Evolutionary conservation across 2,888 invertebrate species (phyloP).

Genomic region (Phyllotreta cruciferae): DNA sequence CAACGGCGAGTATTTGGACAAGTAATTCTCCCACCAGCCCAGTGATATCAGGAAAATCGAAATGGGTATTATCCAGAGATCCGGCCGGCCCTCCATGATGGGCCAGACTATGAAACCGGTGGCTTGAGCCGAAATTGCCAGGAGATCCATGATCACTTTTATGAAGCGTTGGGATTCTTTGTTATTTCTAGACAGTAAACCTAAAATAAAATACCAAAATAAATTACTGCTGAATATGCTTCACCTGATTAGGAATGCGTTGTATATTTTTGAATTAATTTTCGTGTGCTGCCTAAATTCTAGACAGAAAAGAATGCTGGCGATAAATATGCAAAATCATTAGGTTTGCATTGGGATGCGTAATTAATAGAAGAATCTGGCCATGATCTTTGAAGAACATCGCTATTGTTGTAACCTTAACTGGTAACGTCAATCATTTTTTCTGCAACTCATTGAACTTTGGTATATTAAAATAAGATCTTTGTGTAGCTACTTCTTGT

Average conservation of each 20-base stretch:
- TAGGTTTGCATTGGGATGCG: too few relatives aligned
- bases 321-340: too few relatives aligned
- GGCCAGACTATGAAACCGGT: slow-evolving; percentile 94
- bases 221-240: background rate
- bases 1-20: slow-evolving; percentile 84
- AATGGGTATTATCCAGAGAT: slow-evolving; percentile 86
- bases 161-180: slow-evolving; percentile 80
- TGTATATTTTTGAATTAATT: background rate
- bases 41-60: slow-evolving; percentile 82
- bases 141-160: slow-evolving; percentile 82
- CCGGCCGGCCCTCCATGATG: slow-evolving; percentile 76
- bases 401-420: too few relatives aligned
- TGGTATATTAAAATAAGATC: too few relatives aligned
- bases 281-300: background rate
- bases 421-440: too few relatives aligned
- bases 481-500: background rate
- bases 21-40: slow-evolving; percentile 99
- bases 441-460: too few relatives aligned
- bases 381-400: too few relatives aligned
- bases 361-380: too few relatives aligned
- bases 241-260: background rate
- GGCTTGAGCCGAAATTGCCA: slow-evolving; percentile 86
- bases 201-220: slow-evolving; percentile 56
- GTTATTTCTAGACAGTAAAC: slow-evolving; percentile 81
- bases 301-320: too few relatives aligned